Conservation (phyloP, 2,888 invertebrate species). For the Tinea pellionella region DNA sequence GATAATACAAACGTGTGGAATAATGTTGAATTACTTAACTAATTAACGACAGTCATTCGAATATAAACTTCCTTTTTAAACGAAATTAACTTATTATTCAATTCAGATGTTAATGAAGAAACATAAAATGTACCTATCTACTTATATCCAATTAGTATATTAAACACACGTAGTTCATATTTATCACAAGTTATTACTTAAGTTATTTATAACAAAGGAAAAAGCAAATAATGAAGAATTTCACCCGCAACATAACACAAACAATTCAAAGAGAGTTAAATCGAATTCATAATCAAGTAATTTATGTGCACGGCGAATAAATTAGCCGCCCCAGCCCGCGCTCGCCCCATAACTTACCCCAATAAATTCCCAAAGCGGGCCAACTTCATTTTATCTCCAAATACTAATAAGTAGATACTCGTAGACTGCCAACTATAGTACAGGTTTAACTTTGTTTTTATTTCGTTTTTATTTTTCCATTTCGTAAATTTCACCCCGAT, state of each 20-base stretch:
- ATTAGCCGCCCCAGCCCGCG: slow-evolving; percentile 65
- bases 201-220: neutral
- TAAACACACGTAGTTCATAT: neutral
- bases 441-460: slow-evolving; percentile 39
- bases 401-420: slow-evolving; percentile 66
- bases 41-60: neutral
- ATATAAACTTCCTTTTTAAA: neutral
- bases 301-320: slow-evolving; percentile 71
- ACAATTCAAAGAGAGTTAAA: slow-evolving; percentile 63
- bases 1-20: neutral
- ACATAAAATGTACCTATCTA: neutral
- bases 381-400: slow-evolving; percentile 69
- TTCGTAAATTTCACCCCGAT: slow-evolving; percentile 42
- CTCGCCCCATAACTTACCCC: slow-evolving; percentile 68
- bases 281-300: slow-evolving; percentile 71
- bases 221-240: neutral
- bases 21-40: neutral
- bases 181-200: neutral
- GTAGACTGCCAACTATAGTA: slow-evolving; percentile 41
- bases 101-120: neutral
- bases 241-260: slow-evolving; percentile 42
- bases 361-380: slow-evolving; percentile 68
- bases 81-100: neutral
- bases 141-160: neutral
- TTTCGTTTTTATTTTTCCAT: slow-evolving; percentile 42